phyloP scores from a whole-genome alignment of 2,113 vertebrate genomes.

The Lepus europaeus region DNA sequence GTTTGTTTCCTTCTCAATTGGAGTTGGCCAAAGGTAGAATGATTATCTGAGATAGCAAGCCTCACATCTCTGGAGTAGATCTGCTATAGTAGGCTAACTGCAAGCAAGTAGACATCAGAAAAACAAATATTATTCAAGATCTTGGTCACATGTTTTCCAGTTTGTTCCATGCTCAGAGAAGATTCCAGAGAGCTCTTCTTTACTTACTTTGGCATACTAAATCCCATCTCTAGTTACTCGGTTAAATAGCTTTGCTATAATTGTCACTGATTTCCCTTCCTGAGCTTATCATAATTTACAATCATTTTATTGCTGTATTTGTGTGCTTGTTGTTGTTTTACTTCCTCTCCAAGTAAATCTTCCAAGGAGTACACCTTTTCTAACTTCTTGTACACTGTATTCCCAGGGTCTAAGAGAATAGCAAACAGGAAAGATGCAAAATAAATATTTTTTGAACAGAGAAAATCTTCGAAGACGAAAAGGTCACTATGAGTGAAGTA shows the following conservation, averaged over 20 bases:
- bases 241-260: background rate
- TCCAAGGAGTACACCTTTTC: background rate
- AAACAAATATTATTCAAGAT: background rate
- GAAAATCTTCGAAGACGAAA: background rate
- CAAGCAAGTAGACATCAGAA: background rate
- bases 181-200: background rate
- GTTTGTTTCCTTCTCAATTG: background rate
- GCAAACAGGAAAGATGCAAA: background rate
- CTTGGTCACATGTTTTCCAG: background rate
- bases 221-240: background rate
- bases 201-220: background rate
- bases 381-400: background rate
- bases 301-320: background rate
- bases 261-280: background rate
- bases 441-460: background rate
- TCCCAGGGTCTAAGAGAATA: background rate
- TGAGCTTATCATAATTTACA: background rate
- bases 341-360: background rate
- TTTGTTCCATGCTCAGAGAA: background rate
- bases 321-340: background rate
- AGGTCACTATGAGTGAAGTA: background rate
- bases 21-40: background rate
- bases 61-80: background rate
- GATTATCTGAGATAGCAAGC: background rate
- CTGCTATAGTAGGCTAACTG: background rate